Base-by-base conservation (phyloP, 2,888 invertebrate genomes). In the Synergus itoensis region DNA sequence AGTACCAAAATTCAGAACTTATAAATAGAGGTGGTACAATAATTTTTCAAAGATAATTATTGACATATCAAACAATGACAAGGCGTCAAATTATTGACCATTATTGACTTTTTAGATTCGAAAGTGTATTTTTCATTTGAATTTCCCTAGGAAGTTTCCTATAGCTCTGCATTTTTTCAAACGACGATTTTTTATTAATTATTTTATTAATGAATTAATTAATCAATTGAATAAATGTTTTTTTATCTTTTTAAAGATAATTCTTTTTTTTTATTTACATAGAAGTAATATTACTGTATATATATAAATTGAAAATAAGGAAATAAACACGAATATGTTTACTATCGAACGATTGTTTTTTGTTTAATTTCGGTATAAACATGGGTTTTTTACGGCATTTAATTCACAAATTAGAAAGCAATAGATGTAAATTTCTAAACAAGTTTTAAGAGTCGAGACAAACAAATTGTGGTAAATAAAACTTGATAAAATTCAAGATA, bases 41-140 rank as follows among this genome's bases (percentile, higher is more conserved):
- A 28, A 62, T 21, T 62, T 65, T 65, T 8, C 18, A 65, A 43
- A 41, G n/a, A 65, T 5, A 65, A 8, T 65, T 40, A 65, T 65
- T 40, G 1, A 65, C 2, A n/a, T 2, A 3, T 16, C 41, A 65
- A 43, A 65, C 9, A 43, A 12, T 18, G 40, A 65, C 40, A 12
- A 60, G 21, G 12, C 5, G 60, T 12, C 12, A 21, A 21, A 12
- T 21, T 21, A 60, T 1, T 57, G 1, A 21, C 18, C 4, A 12
- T 21, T 21, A 60, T 1, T 57, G 1, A 21, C 18, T 12, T 1
- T 60, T 60, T 60, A 60, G 9, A 21, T 60, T 21, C 4, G 4
- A 21, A 21, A 60, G 60, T 12, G 4, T 12, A 21, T 60, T 60
- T 60, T 9, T 11, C 21, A 21, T 60, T 60, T 60, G 12, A 21